Conservation (phyloP, 2,797 vertebrate genomes). For the Myiothlypis coronata region DNA sequence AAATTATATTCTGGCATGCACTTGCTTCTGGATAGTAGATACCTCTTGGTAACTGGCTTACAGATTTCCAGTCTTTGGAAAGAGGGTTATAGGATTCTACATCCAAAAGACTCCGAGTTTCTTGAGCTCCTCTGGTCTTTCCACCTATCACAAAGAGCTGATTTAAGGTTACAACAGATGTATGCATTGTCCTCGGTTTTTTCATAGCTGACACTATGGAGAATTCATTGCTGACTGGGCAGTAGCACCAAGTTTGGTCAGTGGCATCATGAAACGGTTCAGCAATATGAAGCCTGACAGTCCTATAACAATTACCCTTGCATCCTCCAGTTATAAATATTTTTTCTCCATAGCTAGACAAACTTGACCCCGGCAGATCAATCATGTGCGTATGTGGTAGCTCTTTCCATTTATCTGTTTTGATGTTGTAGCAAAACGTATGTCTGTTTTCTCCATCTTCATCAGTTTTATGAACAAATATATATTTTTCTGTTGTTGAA, state of each 20-base stretch:
- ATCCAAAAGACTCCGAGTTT: constrained; percentile 83
- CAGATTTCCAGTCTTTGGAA: constrained; percentile 83
- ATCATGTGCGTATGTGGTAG: constrained; percentile 76
- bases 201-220: constrained; percentile 83
- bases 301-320: constrained; percentile 85
- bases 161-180: constrained; percentile 84
- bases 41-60: constrained; percentile 86
- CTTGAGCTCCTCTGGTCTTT: constrained; percentile 82
- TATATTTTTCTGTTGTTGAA: constrained; percentile 90
- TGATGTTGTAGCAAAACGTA: constrained; percentile 92
- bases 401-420: constrained; percentile 87
- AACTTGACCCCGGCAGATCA: constrained; percentile 88
- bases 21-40: constrained; percentile 94
- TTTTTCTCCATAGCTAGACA: constrained; percentile 91
- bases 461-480: constrained; percentile 95
- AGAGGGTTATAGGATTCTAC: constrained; percentile 92
- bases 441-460: constrained; percentile 82
- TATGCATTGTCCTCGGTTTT: constrained; percentile 91
- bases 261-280: constrained; percentile 88
- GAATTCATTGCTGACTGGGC: constrained; percentile 83
- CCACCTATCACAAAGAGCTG: constrained; percentile 92
- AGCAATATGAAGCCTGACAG: constrained; percentile 88
- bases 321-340: constrained; percentile 95
- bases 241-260: constrained; percentile 93
- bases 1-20: constrained; percentile 88